Conservation (phyloP, 2,888 invertebrate species). For the Ashinkailepas kermadecensis region DNA sequence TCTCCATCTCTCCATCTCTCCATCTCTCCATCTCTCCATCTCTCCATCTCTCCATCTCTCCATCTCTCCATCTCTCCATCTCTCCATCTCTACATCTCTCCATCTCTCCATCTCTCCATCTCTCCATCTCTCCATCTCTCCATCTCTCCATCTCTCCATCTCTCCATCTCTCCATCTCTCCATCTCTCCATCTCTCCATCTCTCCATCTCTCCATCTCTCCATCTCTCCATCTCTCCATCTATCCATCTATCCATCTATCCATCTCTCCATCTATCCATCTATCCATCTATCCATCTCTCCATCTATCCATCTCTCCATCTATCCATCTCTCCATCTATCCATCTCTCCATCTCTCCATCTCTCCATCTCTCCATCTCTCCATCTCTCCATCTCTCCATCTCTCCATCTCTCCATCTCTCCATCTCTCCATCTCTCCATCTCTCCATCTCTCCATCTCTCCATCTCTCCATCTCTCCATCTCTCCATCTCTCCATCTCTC, state of each 20-base stretch:
- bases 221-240: too few relatives aligned
- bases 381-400: not conserved
- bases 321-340: too few relatives aligned
- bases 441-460: not conserved
- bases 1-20: too few relatives aligned
- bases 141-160: not conserved
- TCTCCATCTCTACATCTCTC: not conserved
- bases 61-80: too few relatives aligned
- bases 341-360: too few relatives aligned
- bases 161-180: not conserved
- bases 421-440: not conserved
- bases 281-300: too few relatives aligned
- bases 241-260: too few relatives aligned
- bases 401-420: not conserved
- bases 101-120: not conserved
- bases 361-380: not conserved
- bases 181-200: not conserved
- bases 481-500: not conserved
- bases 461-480: not conserved
- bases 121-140: not conserved
- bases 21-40: too few relatives aligned
- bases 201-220: not conserved
- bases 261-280: too few relatives aligned
- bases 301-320: too few relatives aligned
- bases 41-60: too few relatives aligned